These are phyloP conservation scores for Falcunculus frontatus DNA, from an alignment of 2,113 vertebrate genomes.

Conservation along the genomic window DNA sequence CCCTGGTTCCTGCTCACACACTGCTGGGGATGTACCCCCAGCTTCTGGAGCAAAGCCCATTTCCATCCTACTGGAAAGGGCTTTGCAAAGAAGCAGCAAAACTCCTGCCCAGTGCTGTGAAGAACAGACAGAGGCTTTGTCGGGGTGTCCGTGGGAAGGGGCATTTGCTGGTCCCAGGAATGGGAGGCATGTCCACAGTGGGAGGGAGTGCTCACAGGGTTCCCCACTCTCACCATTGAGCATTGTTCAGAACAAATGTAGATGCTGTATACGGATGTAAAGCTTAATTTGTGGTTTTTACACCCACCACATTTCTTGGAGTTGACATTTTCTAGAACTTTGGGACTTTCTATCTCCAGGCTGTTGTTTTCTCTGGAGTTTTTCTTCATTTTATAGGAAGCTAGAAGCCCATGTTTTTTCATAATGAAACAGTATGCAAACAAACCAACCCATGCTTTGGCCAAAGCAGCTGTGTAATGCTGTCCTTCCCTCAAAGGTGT, in stretches of 20 bases:
- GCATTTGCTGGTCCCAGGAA: not conserved
- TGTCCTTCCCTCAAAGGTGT: not conserved
- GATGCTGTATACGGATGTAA: not conserved
- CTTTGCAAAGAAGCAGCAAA: slow-evolving; percentile 19
- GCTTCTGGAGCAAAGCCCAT: not conserved
- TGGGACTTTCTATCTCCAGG: not conserved
- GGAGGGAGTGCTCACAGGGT: not conserved
- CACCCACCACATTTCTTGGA: slow-evolving; percentile 46
- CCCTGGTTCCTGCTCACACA: not conserved
- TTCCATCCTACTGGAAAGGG: not conserved
- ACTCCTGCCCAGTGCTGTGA: not conserved
- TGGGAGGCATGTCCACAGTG: slow-evolving; percentile 50
- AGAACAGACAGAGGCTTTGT: not conserved
- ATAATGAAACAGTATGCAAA: not conserved
- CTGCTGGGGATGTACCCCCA: not conserved
- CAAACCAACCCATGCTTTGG: not conserved
- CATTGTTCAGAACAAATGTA: not conserved
- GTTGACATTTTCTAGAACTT: slow-evolving; percentile 17
- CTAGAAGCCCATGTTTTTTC: not conserved
- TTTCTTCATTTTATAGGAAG: not conserved
- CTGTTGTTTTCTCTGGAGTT: not conserved
- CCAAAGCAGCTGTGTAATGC: not conserved
- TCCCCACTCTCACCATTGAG: not conserved
- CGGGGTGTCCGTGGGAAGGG: slow-evolving; percentile 18
- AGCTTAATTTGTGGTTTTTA: slow-evolving; percentile 18